Percentiles rank a stretch among this genome's conserved stretches.
These are phyloP conservation scores for Chrysodeixis includens DNA, from an alignment of 2,888 invertebrate species.

Conservation along the genomic window DNA sequence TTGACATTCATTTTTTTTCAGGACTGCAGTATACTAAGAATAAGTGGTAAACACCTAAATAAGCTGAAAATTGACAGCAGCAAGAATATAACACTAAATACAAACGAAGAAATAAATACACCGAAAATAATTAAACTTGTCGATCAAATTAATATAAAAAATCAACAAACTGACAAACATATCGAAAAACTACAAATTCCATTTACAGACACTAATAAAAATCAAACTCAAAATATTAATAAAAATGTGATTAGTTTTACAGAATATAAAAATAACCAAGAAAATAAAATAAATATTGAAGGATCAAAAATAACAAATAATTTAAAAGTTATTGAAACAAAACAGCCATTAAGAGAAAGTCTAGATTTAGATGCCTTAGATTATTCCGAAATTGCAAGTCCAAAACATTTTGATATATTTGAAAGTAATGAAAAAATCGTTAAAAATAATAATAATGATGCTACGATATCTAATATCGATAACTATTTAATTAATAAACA, in stretches of 20 bases:
- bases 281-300: not conserved
- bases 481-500: not conserved
- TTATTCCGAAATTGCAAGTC: constrained; percentile 29
- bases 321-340: constrained; percentile 44
- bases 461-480: not conserved
- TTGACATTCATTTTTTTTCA: too few relatives aligned
- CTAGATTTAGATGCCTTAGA: constrained; percentile 40
- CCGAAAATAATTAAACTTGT: constrained; percentile 35
- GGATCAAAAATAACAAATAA: constrained; percentile 56
- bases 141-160: constrained; percentile 7
- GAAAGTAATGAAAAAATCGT: not conserved
- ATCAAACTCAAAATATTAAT: not conserved
- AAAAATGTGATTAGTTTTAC: not conserved
- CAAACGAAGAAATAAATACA: constrained; percentile 10
- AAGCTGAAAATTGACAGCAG: constrained; percentile 61
- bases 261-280: not conserved
- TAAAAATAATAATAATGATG: not conserved
- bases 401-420: not conserved
- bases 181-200: constrained; percentile 24
- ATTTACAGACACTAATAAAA: not conserved
- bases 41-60: constrained; percentile 66
- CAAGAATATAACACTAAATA: constrained; percentile 43
- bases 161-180: not conserved
- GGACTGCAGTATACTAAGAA: constrained; percentile 63
- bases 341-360: constrained; percentile 46